A percentile compares a stretch with the other conserved stretches of the same genome.
Evolutionary conservation across 1,140 invertebrate genomes (phyloP).

Genomic region (Sycobia sp.): DNA sequence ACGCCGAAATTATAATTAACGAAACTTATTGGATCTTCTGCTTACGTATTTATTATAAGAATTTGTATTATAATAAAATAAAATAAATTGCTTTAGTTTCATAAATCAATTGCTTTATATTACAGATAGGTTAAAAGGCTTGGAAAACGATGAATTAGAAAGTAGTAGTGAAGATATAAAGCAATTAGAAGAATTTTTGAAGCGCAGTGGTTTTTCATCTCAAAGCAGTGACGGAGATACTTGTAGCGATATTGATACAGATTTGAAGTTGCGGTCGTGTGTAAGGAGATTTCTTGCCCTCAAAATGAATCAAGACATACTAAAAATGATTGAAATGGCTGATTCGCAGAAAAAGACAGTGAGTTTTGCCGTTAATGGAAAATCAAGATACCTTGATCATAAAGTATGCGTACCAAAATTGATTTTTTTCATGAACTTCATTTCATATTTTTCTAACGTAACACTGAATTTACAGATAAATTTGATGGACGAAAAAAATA

Average conservation of each 20-base stretch:
- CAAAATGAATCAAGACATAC: constrained; percentile 65
- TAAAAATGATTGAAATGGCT: constrained; percentile 63
- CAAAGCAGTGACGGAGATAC: constrained; percentile 69
- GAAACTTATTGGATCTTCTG: no score
- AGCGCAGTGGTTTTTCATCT: constrained; percentile 72
- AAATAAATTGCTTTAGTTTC: no score
- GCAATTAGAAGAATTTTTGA: constrained; percentile 75
- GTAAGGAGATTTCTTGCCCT: constrained; percentile 68
- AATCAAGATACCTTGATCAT: constrained; percentile 66
- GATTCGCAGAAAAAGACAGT: constrained; percentile 72
- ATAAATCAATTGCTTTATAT: no score
- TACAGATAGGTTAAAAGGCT: constrained; percentile 49
- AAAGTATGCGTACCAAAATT: constrained; percentile 46
- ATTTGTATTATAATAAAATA: no score
- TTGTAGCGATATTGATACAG: constrained; percentile 68
- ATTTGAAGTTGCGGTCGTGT: constrained; percentile 72
- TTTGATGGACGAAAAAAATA: constrained; percentile 41
- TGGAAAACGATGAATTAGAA: constrained; percentile 45
- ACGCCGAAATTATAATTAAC: no score
- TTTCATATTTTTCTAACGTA: not conserved
- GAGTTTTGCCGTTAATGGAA: constrained; percentile 72
- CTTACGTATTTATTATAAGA: no score
- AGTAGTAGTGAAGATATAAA: constrained; percentile 69
- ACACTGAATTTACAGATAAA: constrained; percentile 40
- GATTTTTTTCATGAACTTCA: not conserved